Evolutionary conservation across 2,888 invertebrate species (phyloP), one percentile per base, ranked within the genome.

Genomic region (Miltochrista miniata): DNA sequence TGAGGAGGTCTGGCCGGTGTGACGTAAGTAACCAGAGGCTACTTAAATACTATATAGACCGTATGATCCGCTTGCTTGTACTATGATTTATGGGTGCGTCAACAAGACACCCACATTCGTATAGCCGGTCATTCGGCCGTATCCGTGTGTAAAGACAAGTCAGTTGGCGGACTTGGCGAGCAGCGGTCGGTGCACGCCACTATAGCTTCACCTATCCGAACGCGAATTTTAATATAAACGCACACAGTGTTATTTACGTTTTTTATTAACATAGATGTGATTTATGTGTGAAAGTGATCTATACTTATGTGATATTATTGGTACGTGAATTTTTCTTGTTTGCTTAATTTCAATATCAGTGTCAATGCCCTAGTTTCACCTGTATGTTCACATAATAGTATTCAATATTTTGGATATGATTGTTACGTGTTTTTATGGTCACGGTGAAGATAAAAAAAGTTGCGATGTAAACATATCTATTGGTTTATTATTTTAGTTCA

Each of bases 81-180:
- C 47, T 54, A 43, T 63, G 59, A 66, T 68, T 68, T 66, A 63
- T 48, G 41, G 41, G 34, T 40, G 50, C 59, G 57, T 57, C 59
- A 57, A 61, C 59, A 66, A 69, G 55, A 54, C 67, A 52, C 59
- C 54, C 53, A 68, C 58, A 47, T 41, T 45, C 38, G 38, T 15
- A 15, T 31, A n/a, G 54, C 55, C 59, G 59, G 69, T 64, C 64
- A 64, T 55, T 62, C 70, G 60, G 61, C 49, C 57, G 62, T 59
- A 64, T 64, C 67, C 59, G 66, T 54, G 60, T 55, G 46, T 48
- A 60, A 55, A 61, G 61, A 38, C 59, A 47, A 39, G 39, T 68
- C 73, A 73, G 72, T 73, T 60, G 57, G 61, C 59, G 56, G 59
- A 56, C 46, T 67, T 49, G 54, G 64, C 68, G 64, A 47, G 65